Conservation (phyloP, 2,113 vertebrate genomes). For the Rallus limicola region DNA sequence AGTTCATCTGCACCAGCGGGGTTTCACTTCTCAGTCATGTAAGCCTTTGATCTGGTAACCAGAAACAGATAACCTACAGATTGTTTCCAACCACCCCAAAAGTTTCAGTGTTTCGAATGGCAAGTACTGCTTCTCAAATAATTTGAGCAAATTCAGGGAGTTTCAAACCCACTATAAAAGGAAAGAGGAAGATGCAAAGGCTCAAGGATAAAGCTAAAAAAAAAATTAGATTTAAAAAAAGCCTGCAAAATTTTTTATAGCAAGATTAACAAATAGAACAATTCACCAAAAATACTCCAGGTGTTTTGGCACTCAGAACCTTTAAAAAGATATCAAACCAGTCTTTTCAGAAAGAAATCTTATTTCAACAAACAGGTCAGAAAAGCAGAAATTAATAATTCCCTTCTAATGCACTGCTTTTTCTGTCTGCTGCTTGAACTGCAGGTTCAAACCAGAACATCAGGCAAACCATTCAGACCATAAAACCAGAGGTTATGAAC, state of each 20-base stretch:
- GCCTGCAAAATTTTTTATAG: not conserved
- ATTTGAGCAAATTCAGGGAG: not conserved
- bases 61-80: not conserved
- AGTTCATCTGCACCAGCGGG: not conserved
- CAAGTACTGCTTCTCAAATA: not conserved
- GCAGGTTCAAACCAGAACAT: not conserved
- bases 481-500: not conserved
- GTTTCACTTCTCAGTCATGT: not conserved
- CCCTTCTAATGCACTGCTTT: not conserved
- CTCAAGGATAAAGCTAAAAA: not conserved
- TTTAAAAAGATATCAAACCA: not conserved
- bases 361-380: not conserved
- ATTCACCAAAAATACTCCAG: not conserved
- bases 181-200: not conserved
- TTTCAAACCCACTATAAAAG: not conserved
- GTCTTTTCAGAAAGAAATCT: not conserved
- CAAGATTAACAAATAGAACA: not conserved
- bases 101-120: not conserved
- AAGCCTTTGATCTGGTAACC: not conserved
- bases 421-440: not conserved
- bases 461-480: not conserved
- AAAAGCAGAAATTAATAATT: not conserved
- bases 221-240: not conserved
- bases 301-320: not conserved
- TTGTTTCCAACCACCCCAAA: not conserved